phyloP scores from a whole-genome alignment of 1,140 invertebrate genomes.

The Pseudachorutes palmiensis region DNA sequence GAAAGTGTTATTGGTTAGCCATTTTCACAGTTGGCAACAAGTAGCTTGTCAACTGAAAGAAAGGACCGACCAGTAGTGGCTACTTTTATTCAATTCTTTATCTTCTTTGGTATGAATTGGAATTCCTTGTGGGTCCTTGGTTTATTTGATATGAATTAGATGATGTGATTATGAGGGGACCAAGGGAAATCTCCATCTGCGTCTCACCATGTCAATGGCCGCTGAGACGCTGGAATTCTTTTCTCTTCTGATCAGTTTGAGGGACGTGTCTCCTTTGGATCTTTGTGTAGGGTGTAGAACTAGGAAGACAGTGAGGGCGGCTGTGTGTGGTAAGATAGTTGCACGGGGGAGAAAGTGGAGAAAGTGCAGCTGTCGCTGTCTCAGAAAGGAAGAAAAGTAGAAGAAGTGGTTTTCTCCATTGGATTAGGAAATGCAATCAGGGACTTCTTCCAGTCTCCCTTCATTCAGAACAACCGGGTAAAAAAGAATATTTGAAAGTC shows the following conservation, averaged over 20 bases:
- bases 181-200: constrained; percentile 10
- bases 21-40: too few relatives aligned
- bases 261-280: neutral
- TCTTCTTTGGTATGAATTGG: neutral
- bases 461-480: constrained; percentile 4
- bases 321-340: constrained; percentile 6
- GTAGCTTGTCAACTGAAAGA: too few relatives aligned
- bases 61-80: too few relatives aligned
- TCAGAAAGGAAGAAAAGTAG: constrained; percentile 19
- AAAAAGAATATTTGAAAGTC: constrained; percentile 34
- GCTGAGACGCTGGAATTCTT: neutral
- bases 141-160: constrained; percentile 4
- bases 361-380: constrained; percentile 33
- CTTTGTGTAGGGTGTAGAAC: neutral
- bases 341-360: constrained; percentile 16
- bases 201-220: neutral
- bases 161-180: constrained; percentile 10
- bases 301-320: neutral
- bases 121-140: neutral
- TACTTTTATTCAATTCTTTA: too few relatives aligned
- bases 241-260: neutral
- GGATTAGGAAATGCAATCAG: constrained; percentile 37
- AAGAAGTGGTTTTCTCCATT: constrained; percentile 35
- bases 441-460: neutral
- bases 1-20: too few relatives aligned